Evolutionary conservation across 2,888 invertebrate species (phyloP).

Genomic region (Hirtodrosophila cameraria): DNA sequence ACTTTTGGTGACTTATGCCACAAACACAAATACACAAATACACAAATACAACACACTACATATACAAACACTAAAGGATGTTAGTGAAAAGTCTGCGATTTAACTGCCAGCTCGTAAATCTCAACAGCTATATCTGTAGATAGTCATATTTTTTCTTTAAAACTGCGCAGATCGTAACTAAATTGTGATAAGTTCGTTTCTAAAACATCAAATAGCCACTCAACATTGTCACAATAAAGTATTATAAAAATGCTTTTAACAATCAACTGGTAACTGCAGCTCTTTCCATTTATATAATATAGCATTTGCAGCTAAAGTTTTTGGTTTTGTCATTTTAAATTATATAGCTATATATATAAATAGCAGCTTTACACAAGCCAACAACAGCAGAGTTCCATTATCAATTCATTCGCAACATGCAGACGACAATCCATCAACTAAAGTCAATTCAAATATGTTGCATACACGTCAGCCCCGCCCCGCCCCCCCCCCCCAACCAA

Average conservation of each 20-base stretch:
- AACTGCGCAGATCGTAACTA: conserved; percentile 7
- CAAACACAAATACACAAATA: not conserved
- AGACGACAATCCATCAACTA: conserved; percentile 41
- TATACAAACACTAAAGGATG: not conserved
- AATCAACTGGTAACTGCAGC: not conserved
- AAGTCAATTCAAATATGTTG: conserved; percentile 51
- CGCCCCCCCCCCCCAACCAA: not conserved
- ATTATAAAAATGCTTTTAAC: not conserved
- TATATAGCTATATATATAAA: conserved; percentile 21
- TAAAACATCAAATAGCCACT: conserved; percentile 3
- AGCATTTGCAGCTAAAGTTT: not conserved
- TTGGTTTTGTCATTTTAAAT: conserved; percentile 27
- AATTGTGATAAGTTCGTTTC: conserved; percentile 3
- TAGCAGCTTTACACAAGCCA: conserved; percentile 17
- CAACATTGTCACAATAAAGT: not conserved
- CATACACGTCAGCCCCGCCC: not conserved
- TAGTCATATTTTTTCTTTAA: not conserved
- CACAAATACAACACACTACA: too few species aligned
- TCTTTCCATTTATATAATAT: too few species aligned
- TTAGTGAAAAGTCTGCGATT: conserved; percentile 28
- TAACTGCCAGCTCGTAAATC: conserved; percentile 30
- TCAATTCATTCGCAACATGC: conserved; percentile 41
- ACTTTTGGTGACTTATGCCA: conserved; percentile 12
- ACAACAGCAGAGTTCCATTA: conserved; percentile 27
- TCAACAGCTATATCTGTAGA: not conserved